Evolutionary conservation across 53 echinoderm and acorn worm genomes (phyloP).

Genomic region (Luidia sarsii): DNA sequence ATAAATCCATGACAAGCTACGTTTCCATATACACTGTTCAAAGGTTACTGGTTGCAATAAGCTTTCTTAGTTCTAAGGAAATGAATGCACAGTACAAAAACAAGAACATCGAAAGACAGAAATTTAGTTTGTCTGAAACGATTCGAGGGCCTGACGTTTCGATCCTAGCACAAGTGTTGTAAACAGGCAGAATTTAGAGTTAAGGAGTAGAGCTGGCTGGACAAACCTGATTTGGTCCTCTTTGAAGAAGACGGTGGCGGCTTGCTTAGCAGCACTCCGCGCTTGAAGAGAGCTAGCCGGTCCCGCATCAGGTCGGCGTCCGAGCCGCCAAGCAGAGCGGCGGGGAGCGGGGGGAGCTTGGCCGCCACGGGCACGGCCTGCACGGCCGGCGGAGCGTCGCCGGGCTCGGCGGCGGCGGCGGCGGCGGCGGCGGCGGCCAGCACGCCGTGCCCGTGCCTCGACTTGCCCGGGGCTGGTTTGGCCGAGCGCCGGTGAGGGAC

Average conservation of each 20-base stretch:
- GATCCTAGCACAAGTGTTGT: too few relatives aligned
- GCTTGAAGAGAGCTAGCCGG: background rate
- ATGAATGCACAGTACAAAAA: too few relatives aligned
- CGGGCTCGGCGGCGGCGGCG: background rate
- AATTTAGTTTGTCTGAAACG: too few relatives aligned
- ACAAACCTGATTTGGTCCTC: constrained; percentile 35
- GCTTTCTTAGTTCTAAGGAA: too few relatives aligned
- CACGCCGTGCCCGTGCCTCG: background rate
- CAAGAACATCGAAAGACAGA: too few relatives aligned
- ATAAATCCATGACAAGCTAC: too few relatives aligned
- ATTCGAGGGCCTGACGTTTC: too few relatives aligned
- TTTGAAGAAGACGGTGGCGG: background rate
- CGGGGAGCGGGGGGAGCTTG: constrained; percentile 24
- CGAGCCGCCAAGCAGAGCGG: background rate
- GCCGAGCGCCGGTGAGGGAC: background rate
- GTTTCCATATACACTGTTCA: too few relatives aligned
- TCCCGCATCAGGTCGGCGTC: constrained; percentile 29
- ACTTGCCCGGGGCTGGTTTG: constrained; percentile 17
- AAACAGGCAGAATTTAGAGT: background rate
- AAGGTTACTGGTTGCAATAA: too few relatives aligned
- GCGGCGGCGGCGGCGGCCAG: too few relatives aligned
- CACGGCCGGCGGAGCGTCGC: background rate
- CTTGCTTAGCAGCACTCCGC: constrained; percentile 19
- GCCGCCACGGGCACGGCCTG: constrained; percentile 39
- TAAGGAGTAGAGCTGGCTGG: too few relatives aligned